phyloP scores from a whole-genome alignment of 2,113 vertebrate genomes.

The Lagopus leucura region DNA sequence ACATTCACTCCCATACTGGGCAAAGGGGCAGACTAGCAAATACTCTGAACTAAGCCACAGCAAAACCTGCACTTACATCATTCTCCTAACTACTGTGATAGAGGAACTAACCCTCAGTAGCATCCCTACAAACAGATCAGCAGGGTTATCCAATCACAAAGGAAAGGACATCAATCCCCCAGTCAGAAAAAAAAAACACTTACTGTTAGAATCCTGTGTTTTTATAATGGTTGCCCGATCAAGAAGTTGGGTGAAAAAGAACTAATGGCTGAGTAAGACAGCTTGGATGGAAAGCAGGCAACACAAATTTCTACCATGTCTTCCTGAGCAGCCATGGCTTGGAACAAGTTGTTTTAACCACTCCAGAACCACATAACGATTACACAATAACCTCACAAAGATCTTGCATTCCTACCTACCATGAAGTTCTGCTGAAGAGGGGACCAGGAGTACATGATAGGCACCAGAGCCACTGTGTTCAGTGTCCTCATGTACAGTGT shows the following conservation, averaged over 20 bases:
- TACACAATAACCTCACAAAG: neutral
- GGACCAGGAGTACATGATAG: conserved; percentile 99
- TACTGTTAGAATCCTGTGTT: neutral
- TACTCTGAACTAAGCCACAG: neutral
- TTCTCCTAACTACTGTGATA: neutral
- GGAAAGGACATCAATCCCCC: rapidly evolving
- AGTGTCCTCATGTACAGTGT: conserved; percentile 89
- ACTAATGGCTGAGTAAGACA: neutral
- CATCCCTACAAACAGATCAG: neutral
- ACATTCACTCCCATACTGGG: neutral
- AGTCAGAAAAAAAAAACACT: neutral
- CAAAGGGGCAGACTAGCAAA: neutral
- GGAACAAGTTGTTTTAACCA: neutral
- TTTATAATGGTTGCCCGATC: neutral
- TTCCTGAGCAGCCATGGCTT: rapidly evolving
- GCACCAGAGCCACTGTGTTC: conserved; percentile 94
- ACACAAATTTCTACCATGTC: neutral
- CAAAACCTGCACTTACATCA: neutral
- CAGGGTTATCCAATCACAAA: neutral
- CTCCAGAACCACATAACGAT: neutral
- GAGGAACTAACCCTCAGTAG: neutral
- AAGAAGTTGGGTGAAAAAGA: neutral
- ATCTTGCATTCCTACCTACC: conserved; percentile 75
- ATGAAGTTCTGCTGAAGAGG: conserved; percentile 99
- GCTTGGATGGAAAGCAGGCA: rapidly evolving